These are phyloP conservation scores for Dipodomys stephensi DNA, from an alignment of 2,113 vertebrate species.

Conservation along the genomic window DNA sequence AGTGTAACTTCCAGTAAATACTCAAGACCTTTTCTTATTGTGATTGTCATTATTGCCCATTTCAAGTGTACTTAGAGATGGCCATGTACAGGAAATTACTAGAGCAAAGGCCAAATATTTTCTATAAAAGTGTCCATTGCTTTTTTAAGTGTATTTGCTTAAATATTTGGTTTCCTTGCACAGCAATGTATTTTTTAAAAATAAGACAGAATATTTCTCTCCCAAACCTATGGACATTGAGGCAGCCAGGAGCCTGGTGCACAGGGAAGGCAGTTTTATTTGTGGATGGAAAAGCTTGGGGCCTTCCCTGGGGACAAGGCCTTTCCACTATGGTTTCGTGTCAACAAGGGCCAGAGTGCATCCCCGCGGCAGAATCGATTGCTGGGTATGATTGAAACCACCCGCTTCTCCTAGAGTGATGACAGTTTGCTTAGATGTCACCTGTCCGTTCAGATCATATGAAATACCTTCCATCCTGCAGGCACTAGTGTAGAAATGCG, in stretches of 20 bases:
- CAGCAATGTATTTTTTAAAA: not conserved
- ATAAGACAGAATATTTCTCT: not conserved
- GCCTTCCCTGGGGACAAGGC: not conserved
- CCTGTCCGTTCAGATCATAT: slow-evolving; percentile 85
- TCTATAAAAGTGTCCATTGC: not conserved
- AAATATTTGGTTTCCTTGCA: not conserved
- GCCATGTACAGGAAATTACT: not conserved
- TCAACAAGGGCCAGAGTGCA: slow-evolving; percentile 83
- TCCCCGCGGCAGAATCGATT: slow-evolving; percentile 82
- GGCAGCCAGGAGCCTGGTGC: not conserved
- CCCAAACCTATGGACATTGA: not conserved
- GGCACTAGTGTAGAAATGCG: slow-evolving; percentile 47
- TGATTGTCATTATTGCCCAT: not conserved
- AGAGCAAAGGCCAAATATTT: not conserved
- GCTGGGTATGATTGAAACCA: slow-evolving; percentile 89
- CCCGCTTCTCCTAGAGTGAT: slow-evolving; percentile 85
- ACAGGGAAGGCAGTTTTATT: not conserved
- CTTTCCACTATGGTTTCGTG: slow-evolving; percentile 82
- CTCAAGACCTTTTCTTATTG: not conserved
- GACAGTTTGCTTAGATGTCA: slow-evolving; percentile 89
- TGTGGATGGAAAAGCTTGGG: not conserved
- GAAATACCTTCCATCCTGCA: slow-evolving; percentile 72
- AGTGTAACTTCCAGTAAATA: not conserved
- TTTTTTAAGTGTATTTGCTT: slow-evolving; percentile 19
- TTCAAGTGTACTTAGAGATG: not conserved